Evolutionary conservation across 2,797 vertebrate species (phyloP).

Genomic region (Silurus aristotelis): DNA sequence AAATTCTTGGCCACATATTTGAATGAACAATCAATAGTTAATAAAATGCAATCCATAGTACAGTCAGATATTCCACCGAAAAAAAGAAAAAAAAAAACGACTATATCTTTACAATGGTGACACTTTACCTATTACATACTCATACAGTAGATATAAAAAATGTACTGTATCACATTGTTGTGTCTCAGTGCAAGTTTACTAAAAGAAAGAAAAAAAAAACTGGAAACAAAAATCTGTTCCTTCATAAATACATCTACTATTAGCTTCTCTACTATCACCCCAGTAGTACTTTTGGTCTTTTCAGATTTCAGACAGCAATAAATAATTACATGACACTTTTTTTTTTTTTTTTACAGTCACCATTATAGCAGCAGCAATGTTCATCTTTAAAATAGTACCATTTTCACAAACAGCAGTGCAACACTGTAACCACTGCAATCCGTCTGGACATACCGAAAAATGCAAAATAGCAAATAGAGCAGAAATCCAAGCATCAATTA

Average conservation of each 20-base stretch:
- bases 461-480: conserved; percentile 43
- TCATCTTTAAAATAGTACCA: conserved; percentile 72
- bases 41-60: conserved; percentile 75
- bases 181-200: conserved; percentile 81
- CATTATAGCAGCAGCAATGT: conserved; percentile 82
- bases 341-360: conserved; percentile 71
- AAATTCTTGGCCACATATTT: conserved; percentile 54
- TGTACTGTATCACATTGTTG: conserved; percentile 77
- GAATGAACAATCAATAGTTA: conserved; percentile 69
- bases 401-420: conserved; percentile 77
- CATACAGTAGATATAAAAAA: conserved; percentile 70
- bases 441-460: conserved; percentile 69
- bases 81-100: conserved; percentile 54
- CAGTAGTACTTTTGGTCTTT: conserved; percentile 65
- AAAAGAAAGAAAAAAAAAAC: conserved; percentile 49
- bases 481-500: conserved; percentile 27
- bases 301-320: conserved; percentile 69
- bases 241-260: conserved; percentile 61
- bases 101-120: conserved; percentile 73
- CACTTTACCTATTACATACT: conserved; percentile 64
- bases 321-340: conserved; percentile 81
- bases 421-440: conserved; percentile 73
- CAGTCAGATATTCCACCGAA: conserved; percentile 78
- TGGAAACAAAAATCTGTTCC: conserved; percentile 66
- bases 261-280: conserved; percentile 34